A percentile compares a stretch with the other conserved stretches of the same genome.
These are phyloP conservation scores for Platycercus adscitus DNA, from an alignment of 2,113 vertebrate genomes.

Conservation along the genomic window DNA sequence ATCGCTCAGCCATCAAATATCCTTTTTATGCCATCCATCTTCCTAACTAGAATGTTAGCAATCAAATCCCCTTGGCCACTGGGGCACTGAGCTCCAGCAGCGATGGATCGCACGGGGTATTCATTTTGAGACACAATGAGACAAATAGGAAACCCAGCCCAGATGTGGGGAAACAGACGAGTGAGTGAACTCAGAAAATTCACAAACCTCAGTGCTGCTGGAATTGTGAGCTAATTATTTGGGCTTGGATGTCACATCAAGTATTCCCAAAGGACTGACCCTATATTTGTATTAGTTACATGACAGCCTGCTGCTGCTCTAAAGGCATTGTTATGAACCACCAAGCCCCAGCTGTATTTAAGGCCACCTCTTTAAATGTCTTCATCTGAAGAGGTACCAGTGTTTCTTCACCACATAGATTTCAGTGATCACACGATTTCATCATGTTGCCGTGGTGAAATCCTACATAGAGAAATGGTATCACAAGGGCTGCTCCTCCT, in stretches of 20 bases:
- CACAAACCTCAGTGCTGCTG: not conserved
- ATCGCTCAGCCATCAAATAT: slow-evolving; percentile 20
- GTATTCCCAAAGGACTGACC: not conserved
- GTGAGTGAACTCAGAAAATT: not conserved
- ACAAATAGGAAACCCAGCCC: slow-evolving; percentile 36
- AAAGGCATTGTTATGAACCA: not conserved
- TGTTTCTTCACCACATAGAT: rapidly evolving
- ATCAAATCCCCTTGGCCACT: not conserved
- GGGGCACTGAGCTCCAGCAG: not conserved
- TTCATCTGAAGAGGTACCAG: not conserved
- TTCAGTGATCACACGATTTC: not conserved
- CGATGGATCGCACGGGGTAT: not conserved
- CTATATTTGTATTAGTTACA: slow-evolving; percentile 31
- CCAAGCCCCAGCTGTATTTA: not conserved
- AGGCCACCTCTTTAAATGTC: not conserved
- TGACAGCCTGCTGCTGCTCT: not conserved
- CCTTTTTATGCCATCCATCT: slow-evolving; percentile 29
- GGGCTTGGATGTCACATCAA: not conserved
- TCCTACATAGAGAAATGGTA: not conserved
- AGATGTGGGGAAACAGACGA: not conserved
- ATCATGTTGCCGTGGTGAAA: not conserved
- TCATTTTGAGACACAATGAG: slow-evolving; percentile 26
- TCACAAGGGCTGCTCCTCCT: not conserved
- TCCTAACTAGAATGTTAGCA: not conserved
- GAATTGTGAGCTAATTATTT: slow-evolving; percentile 21